Evolutionary conservation across 2,113 vertebrate genomes (phyloP).

Genomic region (Kryptolebias marmoratus): DNA sequence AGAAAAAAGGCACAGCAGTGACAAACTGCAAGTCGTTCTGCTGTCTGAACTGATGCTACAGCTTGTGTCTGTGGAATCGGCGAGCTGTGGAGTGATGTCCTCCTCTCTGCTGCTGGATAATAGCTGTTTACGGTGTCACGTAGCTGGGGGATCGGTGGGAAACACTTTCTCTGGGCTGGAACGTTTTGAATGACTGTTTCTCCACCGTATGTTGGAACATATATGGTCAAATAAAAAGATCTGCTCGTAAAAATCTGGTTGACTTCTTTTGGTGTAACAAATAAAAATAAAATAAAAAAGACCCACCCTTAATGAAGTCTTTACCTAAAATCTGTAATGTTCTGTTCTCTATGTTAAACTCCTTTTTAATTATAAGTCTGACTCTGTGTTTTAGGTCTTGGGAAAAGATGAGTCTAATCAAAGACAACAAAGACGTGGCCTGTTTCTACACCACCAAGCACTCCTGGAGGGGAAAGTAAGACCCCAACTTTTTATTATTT

Average conservation of each 20-base stretch:
- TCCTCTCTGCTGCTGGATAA: constrained; percentile 15
- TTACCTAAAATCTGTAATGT: not conserved
- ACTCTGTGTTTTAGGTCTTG: constrained; percentile 80
- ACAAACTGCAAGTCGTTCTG: not conserved
- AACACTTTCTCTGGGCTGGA: constrained; percentile 36
- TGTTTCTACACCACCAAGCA: constrained; percentile 99
- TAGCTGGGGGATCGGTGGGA: constrained; percentile 7
- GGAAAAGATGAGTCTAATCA: constrained; percentile 97
- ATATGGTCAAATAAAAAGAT: constrained; percentile 28
- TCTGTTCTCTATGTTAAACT: not conserved
- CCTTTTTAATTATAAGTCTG: not conserved
- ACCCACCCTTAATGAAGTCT: not conserved
- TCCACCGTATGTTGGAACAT: constrained; percentile 12
- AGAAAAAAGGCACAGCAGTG: not conserved
- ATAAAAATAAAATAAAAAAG: not conserved
- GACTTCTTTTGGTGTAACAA: not conserved
- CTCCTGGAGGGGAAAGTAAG: constrained; percentile 99
- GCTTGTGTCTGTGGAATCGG: constrained; percentile 24
- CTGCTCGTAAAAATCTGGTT: constrained; percentile 9
- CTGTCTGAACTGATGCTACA: not conserved
- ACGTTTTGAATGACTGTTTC: constrained; percentile 61
- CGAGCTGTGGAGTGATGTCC: not conserved
- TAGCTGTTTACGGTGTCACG: constrained; percentile 30
- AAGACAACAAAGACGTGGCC: constrained; percentile 98
- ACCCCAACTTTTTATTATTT: constrained; percentile 29